Evolutionary conservation across 2,797 vertebrate species (phyloP), one percentile per base, ranked within the genome.

Genomic region (Falco columbarius): DNA sequence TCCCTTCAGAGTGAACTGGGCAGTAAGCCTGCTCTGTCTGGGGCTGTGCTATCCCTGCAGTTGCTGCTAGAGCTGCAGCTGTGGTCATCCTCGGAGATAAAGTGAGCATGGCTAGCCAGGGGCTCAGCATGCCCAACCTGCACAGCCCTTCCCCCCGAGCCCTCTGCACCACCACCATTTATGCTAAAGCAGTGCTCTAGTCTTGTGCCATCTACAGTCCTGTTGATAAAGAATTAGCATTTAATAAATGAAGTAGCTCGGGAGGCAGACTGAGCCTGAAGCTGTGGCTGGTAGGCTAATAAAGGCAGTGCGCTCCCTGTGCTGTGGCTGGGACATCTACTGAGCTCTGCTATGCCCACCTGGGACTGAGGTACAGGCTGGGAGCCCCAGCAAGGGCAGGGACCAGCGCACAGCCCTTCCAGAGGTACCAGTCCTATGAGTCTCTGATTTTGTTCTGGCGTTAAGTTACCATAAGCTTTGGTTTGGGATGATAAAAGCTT

Each of bases 191-290:
- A 51, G 66, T 24, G 66, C 36, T 73, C 8, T 18, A 30, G 46
- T 6, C 0, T 21, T 72, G 44, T 5, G 1, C 30, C 24, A 16
- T 52, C 27, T 0, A 0, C 16, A 23, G n/a, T 52, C 18, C 30
- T 9, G 3, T 13, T 65, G 51, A 16, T 54, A 44, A 40, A 61
- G 40, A 75, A 44, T 44, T 59, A 38, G 40, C 4, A 4, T 22
- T 44, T 77, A 32, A 56, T 55, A 72, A 72, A 23, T 2, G 4
- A 59, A 80, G 72, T 63, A 75, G 6, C 55, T 14, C 46, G 52
- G 26, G 58, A 54, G 66, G 27, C 16, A 34, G 32, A 74, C 85
- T 2, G 2, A 70, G 18, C 20, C 32, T 71, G 87, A 75, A 79
- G 47, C 34, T 44, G 5, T 21, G 24, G 24, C 24, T 40, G 17